Conservation (phyloP, 1,140 invertebrate genomes). For the Augochlora pura region DNA sequence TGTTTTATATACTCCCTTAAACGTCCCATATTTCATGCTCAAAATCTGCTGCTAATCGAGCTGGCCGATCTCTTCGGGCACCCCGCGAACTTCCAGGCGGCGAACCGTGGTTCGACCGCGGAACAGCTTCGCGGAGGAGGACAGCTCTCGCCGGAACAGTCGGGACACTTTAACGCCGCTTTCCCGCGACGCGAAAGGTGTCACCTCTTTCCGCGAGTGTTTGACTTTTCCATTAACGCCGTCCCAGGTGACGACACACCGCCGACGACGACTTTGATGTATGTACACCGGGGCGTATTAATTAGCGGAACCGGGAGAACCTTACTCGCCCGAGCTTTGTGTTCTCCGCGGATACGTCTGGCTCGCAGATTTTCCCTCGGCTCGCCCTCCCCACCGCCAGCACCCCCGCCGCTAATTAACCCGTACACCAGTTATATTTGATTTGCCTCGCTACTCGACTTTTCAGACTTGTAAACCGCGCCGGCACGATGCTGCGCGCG, state of each 20-base stretch:
- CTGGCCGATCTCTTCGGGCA: too few relatives aligned
- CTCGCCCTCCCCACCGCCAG: too few relatives aligned
- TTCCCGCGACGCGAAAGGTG: conserved; percentile 40
- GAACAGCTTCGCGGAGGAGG: conserved; percentile 12
- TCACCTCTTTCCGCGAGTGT: conserved; percentile 50
- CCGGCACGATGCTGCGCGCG: too few relatives aligned
- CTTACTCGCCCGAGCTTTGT: conserved; percentile 22
- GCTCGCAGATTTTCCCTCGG: background rate
- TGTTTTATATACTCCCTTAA: too few relatives aligned
- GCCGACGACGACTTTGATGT: conserved; percentile 44
- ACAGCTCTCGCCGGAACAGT: conserved; percentile 26
- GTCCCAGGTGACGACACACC: conserved; percentile 1
- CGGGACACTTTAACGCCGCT: conserved; percentile 37
- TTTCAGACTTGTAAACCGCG: too few relatives aligned
- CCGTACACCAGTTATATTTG: background rate
- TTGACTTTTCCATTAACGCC: conserved; percentile 63
- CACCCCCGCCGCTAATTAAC: conserved; percentile 24
- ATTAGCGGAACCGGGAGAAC: conserved; percentile 44
- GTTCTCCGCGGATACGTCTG: background rate
- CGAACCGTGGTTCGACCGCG: conserved; percentile 28
- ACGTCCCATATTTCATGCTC: too few relatives aligned
- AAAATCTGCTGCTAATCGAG: too few relatives aligned
- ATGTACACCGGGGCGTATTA: conserved; percentile 13
- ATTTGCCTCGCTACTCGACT: background rate
- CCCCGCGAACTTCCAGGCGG: conserved; percentile 3